Conservation (phyloP, 2,797 vertebrate species). For the Bradypus variegatus region DNA sequence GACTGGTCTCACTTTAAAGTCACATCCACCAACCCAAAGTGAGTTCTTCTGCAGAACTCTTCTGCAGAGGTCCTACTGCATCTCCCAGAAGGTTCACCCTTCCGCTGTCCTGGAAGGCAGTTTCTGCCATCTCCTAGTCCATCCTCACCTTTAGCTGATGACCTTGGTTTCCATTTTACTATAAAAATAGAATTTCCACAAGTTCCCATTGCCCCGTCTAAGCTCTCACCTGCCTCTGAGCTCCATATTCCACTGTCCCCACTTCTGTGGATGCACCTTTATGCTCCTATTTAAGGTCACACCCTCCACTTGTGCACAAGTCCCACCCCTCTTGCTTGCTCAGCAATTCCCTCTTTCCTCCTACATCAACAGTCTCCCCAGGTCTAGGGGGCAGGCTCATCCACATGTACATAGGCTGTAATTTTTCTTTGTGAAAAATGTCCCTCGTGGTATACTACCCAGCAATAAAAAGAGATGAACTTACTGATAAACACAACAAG, state of each 20-base stretch:
- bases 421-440: neutral
- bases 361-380: neutral
- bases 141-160: neutral
- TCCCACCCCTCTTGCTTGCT: neutral
- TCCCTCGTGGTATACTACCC: neutral
- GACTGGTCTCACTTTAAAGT: neutral
- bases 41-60: no score
- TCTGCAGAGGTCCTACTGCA: neutral
- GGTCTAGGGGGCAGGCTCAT: neutral
- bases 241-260: neutral
- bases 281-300: neutral
- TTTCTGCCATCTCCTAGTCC: neutral
- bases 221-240: neutral
- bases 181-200: neutral
- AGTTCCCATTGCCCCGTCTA: neutral
- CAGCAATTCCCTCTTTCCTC: neutral
- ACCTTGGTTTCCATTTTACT: neutral
- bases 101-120: neutral
- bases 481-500: neutral
- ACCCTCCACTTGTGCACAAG: neutral
- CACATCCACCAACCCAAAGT: neutral
- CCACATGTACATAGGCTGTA: neutral
- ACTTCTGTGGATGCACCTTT: neutral
- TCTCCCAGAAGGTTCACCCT: neutral
- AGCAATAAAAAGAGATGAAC: neutral